Evolutionary conservation across 2,888 invertebrate genomes (phyloP).

Genomic region (Eupithecia tripunctaria): DNA sequence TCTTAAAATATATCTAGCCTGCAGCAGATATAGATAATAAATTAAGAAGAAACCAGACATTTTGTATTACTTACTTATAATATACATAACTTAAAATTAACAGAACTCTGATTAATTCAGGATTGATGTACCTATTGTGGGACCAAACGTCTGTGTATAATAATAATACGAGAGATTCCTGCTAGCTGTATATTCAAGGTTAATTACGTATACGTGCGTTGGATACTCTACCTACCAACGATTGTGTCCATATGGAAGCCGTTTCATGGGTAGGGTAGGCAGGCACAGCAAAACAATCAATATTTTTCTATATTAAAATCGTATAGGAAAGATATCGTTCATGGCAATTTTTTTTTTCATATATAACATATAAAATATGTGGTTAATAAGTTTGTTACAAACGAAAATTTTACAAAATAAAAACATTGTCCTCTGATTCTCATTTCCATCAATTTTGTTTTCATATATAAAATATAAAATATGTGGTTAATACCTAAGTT

Average conservation of each 20-base stretch:
- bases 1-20: neutral
- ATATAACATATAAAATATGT: neutral
- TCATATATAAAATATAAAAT: neutral
- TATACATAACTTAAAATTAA: neutral
- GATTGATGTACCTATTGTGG: neutral
- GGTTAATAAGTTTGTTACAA: neutral
- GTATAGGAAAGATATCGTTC: neutral
- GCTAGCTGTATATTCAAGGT: conserved; percentile 53
- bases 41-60: neutral
- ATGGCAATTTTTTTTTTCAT: no score
- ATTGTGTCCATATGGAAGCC: conserved; percentile 7
- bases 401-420: no score
- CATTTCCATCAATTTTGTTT: no score
- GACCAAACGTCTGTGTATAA: neutral
- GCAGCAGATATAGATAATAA: neutral
- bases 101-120: neutral
- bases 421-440: neutral
- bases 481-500: neutral
- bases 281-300: neutral
- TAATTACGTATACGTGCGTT: conserved; percentile 55
- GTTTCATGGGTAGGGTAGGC: neutral
- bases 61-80: neutral
- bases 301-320: neutral
- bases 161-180: conserved; percentile 45
- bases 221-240: conserved; percentile 20